Evolutionary conservation across 2,888 invertebrate species (phyloP).

Genomic region (Cremastinae sp.): DNA sequence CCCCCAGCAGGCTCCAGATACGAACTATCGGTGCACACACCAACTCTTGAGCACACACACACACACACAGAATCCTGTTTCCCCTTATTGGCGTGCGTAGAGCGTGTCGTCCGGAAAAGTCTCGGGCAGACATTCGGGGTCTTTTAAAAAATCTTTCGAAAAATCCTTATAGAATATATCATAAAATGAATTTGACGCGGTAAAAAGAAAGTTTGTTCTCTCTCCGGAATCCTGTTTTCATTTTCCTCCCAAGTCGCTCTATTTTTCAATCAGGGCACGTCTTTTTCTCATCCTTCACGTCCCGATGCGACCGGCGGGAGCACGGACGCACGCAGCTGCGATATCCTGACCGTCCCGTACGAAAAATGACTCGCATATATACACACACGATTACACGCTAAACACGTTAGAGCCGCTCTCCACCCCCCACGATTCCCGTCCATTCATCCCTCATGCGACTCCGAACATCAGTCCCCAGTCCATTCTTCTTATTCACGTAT

Average conservation of each 20-base stretch:
- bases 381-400: slow-evolving; percentile 41
- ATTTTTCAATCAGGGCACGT: slow-evolving; percentile 32
- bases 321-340: slow-evolving; percentile 49
- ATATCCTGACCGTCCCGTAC: slow-evolving; percentile 31
- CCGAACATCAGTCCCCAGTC: no score
- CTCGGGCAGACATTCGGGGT: no score
- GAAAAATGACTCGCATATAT: no score
- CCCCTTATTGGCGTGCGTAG: no score
- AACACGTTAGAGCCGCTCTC: slow-evolving; percentile 56
- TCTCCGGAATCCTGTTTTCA: neutral
- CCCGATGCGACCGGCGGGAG: slow-evolving; percentile 17
- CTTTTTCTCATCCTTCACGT: slow-evolving; percentile 31
- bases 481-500: no score
- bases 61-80: neutral
- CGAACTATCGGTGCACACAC: no score
- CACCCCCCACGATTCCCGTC: no score
- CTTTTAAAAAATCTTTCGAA: no score
- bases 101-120: no score
- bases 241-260: neutral
- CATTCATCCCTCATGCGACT: no score
- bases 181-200: no score
- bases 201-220: slow-evolving; percentile 8
- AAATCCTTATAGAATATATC: no score
- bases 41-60: neutral
- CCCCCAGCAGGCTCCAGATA: slow-evolving; percentile 7